Evolutionary conservation across 2,113 vertebrate species (phyloP).

Genomic region (Aegotheles bennettii): DNA sequence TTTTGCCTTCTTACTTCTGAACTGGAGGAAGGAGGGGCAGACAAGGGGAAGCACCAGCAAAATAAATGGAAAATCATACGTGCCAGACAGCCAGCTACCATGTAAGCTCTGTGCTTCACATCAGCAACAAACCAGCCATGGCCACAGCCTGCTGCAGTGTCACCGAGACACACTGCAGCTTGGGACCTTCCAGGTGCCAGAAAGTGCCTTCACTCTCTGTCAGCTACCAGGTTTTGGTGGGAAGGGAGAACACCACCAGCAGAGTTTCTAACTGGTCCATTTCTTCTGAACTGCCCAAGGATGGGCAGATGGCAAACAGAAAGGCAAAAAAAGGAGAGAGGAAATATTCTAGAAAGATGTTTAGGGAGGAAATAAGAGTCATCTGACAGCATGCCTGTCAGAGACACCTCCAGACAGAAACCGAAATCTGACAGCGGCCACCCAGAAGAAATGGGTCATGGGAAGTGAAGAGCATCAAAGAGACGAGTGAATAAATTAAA

Average conservation of each 20-base stretch:
- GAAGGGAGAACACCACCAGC: neutral
- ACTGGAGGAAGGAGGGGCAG: neutral
- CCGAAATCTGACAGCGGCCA: neutral
- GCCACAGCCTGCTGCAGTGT: neutral
- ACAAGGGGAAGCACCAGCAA: neutral
- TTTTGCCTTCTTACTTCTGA: neutral
- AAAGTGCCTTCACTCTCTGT: neutral
- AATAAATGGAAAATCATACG: neutral
- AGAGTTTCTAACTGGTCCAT: neutral
- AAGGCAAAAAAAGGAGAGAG: neutral
- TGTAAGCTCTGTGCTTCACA: neutral
- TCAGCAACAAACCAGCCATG: neutral
- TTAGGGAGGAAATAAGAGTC: neutral
- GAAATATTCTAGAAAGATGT: neutral
- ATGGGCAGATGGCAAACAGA: neutral
- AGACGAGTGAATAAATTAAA: neutral
- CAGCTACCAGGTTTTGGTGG: neutral
- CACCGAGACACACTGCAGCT: neutral
- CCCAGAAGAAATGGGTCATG: neutral
- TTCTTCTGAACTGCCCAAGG: neutral
- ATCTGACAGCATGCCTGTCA: neutral
- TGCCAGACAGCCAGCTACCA: neutral
- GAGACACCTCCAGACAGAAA: neutral
- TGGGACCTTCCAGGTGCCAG: neutral
- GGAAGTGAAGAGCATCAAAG: neutral